Evolutionary conservation across 1,140 invertebrate species (phyloP).

Genomic region (Babylonia areolata): DNA sequence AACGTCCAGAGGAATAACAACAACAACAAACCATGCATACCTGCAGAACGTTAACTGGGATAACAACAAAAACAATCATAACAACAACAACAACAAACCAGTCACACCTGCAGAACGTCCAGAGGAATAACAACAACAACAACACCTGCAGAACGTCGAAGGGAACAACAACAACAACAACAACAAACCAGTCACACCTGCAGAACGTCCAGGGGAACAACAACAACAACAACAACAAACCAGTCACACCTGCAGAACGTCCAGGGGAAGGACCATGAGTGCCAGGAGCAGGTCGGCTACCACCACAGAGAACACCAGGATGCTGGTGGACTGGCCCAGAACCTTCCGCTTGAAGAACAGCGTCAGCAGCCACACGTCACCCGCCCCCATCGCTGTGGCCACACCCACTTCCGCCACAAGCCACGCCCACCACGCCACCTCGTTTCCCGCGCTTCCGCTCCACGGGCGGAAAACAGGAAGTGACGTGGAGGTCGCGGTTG

Average conservation of each 20-base stretch:
- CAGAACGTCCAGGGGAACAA: too few relatives aligned
- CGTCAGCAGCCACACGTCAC: constrained; percentile 48
- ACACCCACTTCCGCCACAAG: constrained; percentile 43
- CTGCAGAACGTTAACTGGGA: too few relatives aligned
- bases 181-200: too few relatives aligned
- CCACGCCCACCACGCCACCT: constrained; percentile 44
- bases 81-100: too few relatives aligned
- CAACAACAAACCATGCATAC: too few relatives aligned
- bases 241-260: constrained; percentile 56
- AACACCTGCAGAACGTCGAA: not conserved
- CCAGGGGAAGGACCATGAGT: constrained; percentile 50
- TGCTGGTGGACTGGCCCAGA: constrained; percentile 62
- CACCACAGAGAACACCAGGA: constrained; percentile 62
- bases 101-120: too few relatives aligned
- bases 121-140: not conserved
- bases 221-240: too few relatives aligned
- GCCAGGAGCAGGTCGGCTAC: constrained; percentile 55
- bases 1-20: too few relatives aligned
- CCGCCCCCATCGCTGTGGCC: constrained; percentile 39
- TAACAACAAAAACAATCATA: too few relatives aligned
- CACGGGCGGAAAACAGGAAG: too few relatives aligned
- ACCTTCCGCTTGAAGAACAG: constrained; percentile 55
- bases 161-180: not conserved
- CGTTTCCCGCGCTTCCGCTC: constrained; percentile 35
- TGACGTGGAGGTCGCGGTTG: not conserved